Percentiles rank a stretch among this genome's conserved stretches.
Conservation (phyloP, 1,140 invertebrate species). For the Nixonia krombeini region DNA sequence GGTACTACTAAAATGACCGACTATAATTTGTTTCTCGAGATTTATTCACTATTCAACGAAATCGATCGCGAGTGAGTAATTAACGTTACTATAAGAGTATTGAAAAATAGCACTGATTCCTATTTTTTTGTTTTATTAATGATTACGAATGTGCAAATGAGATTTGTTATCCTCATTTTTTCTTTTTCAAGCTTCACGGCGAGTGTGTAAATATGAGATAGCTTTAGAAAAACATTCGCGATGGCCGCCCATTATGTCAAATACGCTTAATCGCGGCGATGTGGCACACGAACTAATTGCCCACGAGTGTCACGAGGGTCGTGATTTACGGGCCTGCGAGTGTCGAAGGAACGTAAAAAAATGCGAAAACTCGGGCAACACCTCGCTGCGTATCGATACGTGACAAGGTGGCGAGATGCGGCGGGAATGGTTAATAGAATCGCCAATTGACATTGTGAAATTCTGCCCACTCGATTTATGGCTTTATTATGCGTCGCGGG, state of each 20-base stretch:
- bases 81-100: not conserved
- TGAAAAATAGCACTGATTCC: no score
- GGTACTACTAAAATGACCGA: constrained; percentile 2
- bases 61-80: no score
- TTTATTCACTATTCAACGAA: not conserved
- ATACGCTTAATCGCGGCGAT: constrained; percentile 24
- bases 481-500: constrained; percentile 39
- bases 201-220: constrained; percentile 32
- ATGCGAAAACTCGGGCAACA: constrained; percentile 21
- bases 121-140: no score
- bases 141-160: no score
- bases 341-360: constrained; percentile 23
- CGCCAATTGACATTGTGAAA: constrained; percentile 40
- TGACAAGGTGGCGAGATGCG: constrained; percentile 40
- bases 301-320: constrained; percentile 37
- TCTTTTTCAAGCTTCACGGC: constrained; percentile 9
- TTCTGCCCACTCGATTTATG: constrained; percentile 37
- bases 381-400: constrained; percentile 20
- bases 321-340: constrained; percentile 44
- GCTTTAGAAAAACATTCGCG: constrained; percentile 11
- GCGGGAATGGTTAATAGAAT: constrained; percentile 39
- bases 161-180: constrained; percentile 6
- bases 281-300: constrained; percentile 33
- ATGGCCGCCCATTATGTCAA: constrained; percentile 21
- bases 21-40: not conserved